Base-by-base conservation (phyloP, 1,140 invertebrate species). In the Popillia japonica region DNA sequence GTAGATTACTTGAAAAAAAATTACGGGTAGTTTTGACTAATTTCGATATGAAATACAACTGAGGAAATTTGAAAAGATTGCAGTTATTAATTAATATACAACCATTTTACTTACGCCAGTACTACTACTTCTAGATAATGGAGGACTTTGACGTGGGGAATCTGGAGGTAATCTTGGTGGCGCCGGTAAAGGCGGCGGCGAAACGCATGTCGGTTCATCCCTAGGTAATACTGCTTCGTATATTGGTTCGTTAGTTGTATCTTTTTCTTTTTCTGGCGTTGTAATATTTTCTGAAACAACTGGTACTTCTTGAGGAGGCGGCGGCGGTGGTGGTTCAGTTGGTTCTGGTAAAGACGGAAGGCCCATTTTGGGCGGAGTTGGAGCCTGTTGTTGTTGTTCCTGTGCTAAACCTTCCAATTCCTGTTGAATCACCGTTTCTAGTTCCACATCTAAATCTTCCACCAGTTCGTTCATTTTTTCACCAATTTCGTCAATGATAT, bases 381-480 rank as follows among this genome's bases (percentile, higher is more conserved):
- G 83, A 72, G 10, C 79, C 23, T 59, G 76, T 8, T 83, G 76
- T 8, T 83, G 82, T 73, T 82, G 83, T 75, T 86, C 85, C 75
- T 85, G 80, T 22, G 86, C 83, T 11, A 89, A 82, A 6, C 85
- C 85, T 80, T 88, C 88, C 2, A 87, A 79, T 80, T 92, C 91
- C 82, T 90, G 88, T 78, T 92, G 90, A 40, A 92, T 90, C 0
- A 92, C 91, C 8, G 88, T 89, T 83, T 92, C 91, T 76, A 92
- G 80, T 82, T 94, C 93, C 0, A 91, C 90, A 85, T 96, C 93
- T 20, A 96, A 87, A 86, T 95, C 94, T 81, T 93, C 91, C 14
- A 95, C 94, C 0, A 96, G 87, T 79, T 94, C 90, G 82, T 95
- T 92, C 94, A 96, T 96, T 83, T 93, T 92, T 82, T 94, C 91